phyloP scores from a whole-genome alignment of 2,797 vertebrate species.

The Crax fasciolata region DNA sequence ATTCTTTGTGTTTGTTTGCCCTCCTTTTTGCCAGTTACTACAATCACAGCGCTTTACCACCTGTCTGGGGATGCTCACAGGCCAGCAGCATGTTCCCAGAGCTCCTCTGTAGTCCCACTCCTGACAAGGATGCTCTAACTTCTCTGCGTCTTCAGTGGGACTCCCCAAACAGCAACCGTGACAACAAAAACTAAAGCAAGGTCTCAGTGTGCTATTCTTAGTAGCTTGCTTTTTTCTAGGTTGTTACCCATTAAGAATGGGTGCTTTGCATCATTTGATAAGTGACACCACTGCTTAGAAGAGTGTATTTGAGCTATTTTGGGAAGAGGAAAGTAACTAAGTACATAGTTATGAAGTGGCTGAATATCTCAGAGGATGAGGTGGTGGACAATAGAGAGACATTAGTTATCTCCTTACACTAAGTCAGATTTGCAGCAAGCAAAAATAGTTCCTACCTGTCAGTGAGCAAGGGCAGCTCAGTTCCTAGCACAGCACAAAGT shows the following conservation, averaged over 20 bases:
- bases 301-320: neutral
- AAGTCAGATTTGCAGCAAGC: neutral
- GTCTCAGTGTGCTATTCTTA: neutral
- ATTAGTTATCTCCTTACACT: neutral
- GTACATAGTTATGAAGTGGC: neutral
- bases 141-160: neutral
- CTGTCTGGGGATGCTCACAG: neutral
- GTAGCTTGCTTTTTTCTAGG: neutral
- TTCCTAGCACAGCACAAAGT: neutral
- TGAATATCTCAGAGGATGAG: neutral
- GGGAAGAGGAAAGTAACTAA: neutral
- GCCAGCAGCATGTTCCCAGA: neutral
- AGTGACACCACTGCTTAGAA: neutral
- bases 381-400: neutral
- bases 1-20: conserved; percentile 38
- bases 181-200: neutral
- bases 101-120: neutral
- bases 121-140: neutral
- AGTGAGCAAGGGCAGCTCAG: neutral
- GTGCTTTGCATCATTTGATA: neutral
- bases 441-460: neutral
- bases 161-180: neutral
- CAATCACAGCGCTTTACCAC: neutral
- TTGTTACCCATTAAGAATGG: neutral
- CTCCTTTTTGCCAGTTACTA: neutral